Conservation (phyloP, 2,113 vertebrate genomes). For the Toxostoma redivivum region DNA sequence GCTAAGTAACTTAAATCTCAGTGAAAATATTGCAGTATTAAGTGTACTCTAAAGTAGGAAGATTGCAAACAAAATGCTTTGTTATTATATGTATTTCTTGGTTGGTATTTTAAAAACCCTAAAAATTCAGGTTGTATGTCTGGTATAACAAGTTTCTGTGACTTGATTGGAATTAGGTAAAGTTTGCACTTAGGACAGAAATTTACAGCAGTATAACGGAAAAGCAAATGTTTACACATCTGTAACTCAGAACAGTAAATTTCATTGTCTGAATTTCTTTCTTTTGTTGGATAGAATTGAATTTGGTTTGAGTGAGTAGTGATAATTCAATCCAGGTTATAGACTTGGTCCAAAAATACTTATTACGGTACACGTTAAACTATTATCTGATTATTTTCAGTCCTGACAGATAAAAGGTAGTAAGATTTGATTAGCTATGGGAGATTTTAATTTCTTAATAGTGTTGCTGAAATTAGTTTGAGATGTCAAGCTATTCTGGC, state of each 20-base stretch:
- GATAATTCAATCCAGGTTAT: neutral
- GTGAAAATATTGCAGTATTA: neutral
- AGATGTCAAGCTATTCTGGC: neutral
- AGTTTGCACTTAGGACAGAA: neutral
- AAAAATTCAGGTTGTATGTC: neutral
- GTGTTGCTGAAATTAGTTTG: neutral
- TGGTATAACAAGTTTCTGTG: neutral
- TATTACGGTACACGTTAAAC: neutral
- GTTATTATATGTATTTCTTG: neutral
- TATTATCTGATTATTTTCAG: neutral
- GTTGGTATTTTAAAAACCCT: neutral
- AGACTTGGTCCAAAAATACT: neutral
- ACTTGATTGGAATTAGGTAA: neutral
- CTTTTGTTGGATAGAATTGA: neutral
- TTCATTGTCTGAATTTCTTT: neutral
- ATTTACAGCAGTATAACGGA: neutral
- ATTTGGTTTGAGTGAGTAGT: neutral
- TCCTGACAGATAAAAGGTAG: neutral
- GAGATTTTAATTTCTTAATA: neutral
- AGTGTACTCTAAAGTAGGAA: neutral
- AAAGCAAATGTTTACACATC: neutral
- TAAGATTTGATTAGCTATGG: neutral
- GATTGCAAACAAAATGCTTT: neutral
- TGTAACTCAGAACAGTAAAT: neutral
- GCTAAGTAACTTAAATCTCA: neutral